Base-by-base conservation (phyloP, 2,113 vertebrate species). In the Mionectes macconnelli region DNA sequence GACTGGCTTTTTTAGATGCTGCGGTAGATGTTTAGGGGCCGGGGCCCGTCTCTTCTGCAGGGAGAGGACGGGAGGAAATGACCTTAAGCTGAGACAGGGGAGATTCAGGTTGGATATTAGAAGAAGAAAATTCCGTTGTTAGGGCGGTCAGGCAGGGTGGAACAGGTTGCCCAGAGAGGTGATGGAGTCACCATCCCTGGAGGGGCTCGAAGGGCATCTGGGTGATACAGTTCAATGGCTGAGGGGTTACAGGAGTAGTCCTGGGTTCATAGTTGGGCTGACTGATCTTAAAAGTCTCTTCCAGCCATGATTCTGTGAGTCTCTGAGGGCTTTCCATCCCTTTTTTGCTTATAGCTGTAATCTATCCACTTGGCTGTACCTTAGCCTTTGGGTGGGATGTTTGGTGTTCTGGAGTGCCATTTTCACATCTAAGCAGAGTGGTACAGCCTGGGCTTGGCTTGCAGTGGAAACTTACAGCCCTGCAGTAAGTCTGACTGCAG, bases 381-480 rank as follows among this genome's bases (percentile, higher is more conserved):
- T 59, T 28, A 39, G 16, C 9, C 12, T n/a, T 63, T 40, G 50
- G 33, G 4, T 30, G 50, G n/a, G 47, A 45, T 59, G 1, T 75
- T 50, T 7, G 5, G 11, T 4, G 0, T 31, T 81, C 55, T 81
- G 4, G 7, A 52, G 25, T 45, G 22, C 28, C 16, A 19, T 60
- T 93, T 67, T 64, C 25, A 33, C 33, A 7, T 64, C 7, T 22
- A 23, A 72, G n/a, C 40, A 68, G 12, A 55, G 37, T 23, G 47
- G 15, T 14, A 12, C 60, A 73, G 24, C 27, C 35, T 16, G 27
- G 59, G 56, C 23, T 86, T 66, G 50, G 13, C 68, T 73, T 10
- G 72, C 84, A 68, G 0, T 93, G 90, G 91, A 96, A 94, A 87
- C 93, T 90, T 94, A 44, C 60, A 88, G 10, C 42, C 16, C 76